Conservation (phyloP, 1,140 invertebrate species). For the Agrilus planipennis region DNA sequence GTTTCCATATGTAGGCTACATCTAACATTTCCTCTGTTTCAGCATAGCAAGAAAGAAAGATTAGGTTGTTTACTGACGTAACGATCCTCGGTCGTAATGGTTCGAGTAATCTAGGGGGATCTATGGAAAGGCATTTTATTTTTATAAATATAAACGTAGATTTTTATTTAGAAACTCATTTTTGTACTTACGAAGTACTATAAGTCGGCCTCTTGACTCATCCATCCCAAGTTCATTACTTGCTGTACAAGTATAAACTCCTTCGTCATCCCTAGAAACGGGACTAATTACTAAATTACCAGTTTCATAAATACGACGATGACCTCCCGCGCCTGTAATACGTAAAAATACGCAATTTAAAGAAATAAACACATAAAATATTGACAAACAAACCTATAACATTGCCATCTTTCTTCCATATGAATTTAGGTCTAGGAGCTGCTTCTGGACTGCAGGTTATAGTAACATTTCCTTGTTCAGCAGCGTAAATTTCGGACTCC, state of each 20-base stretch:
- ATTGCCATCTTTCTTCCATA: slow-evolving; percentile 85
- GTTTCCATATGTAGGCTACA: slow-evolving; percentile 80
- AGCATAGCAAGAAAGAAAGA: slow-evolving; percentile 69
- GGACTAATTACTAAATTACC: slow-evolving; percentile 78
- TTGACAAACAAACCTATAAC: slow-evolving; percentile 45
- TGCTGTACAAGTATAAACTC: slow-evolving; percentile 79
- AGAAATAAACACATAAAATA: not conserved
- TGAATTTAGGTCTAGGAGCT: slow-evolving; percentile 76
- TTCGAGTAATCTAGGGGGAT: slow-evolving; percentile 59
- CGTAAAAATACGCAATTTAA: slow-evolving; percentile 6
- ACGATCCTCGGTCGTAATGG: slow-evolving; percentile 49
- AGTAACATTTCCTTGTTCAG: slow-evolving; percentile 82
- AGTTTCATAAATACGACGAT: slow-evolving; percentile 65
- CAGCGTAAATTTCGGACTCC: slow-evolving; percentile 78
- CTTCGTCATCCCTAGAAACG: slow-evolving; percentile 77
- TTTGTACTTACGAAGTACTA: slow-evolving; percentile 65
- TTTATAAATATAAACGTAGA: not conserved
- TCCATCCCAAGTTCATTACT: slow-evolving; percentile 72
- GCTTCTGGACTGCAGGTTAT: slow-evolving; percentile 89
- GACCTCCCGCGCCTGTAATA: slow-evolving; percentile 47
- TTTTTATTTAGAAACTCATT: too few species aligned
- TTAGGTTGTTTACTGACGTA: slow-evolving; percentile 53
- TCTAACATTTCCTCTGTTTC: slow-evolving; percentile 71
- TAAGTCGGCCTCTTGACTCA: slow-evolving; percentile 66
- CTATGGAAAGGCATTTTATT: too few species aligned